Base-by-base conservation (phyloP, 2,888 invertebrate genomes). In the Pyrocoelia pectoralis region DNA sequence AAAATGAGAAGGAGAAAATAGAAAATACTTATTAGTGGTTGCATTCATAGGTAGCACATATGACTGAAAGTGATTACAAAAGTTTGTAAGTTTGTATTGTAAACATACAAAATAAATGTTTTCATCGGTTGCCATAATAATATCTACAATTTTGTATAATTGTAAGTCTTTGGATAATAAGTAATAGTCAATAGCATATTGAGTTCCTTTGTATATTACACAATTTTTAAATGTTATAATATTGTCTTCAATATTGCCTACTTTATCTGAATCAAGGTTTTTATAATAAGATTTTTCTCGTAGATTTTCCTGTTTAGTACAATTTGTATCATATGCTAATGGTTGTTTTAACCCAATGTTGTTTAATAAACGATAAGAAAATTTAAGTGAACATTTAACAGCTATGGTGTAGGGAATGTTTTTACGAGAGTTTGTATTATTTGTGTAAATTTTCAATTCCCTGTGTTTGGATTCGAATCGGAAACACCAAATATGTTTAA, bases 381-480 rank as follows among this genome's bases (percentile, higher is more conserved):
- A 43, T 15, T 43, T 43, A 15, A 43, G 17, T 3, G 14, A 13
- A 43, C 43, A 43, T 15, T 43, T 43, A 15, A 43, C 43, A 15
- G 14, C 43, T 1, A 50, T 15, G 9, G 28, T 28, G 8, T 50
- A 50, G 3, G 28, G 12, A 50, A 50, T 50, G 24, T 49, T 49
- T 15, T 18, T 49, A 10, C 49, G 17, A 9, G 49, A 49, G 8
- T 14, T 49, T 6, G 18, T 49, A 19, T 6, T 17, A n/a, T 49
- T 49, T 4, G 49, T 49, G 14, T 49, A 49, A 1, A 19, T 8
- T 49, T 49, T 49, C n/a, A 49, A 18, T 18, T 49, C 49, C 18
- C 49, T 49, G 19, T 49, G 49, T 49, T 49, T 49, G 1, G 49
- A 49, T 49, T 49, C 49, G 12, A 17, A 49, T n/a, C 49, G 6